Evolutionary conservation across 2,888 invertebrate genomes (phyloP).

Genomic region (Arge pagana): DNA sequence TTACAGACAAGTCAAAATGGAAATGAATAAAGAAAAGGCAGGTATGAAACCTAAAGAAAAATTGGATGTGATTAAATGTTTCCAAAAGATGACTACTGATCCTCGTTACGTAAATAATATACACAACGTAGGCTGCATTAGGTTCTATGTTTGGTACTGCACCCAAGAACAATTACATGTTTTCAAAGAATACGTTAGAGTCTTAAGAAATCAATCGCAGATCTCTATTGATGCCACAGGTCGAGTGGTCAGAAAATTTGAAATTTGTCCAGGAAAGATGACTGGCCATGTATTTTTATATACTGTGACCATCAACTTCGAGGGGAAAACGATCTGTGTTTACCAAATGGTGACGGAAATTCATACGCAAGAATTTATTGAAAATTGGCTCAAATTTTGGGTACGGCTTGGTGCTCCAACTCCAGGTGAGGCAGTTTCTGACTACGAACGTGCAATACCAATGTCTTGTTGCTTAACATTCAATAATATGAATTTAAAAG

Average conservation of each 20-base stretch:
- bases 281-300: conserved; percentile 28
- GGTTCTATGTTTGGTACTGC: conserved; percentile 26
- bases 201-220: conserved; percentile 10
- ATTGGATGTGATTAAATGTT: conserved; percentile 16
- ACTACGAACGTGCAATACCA: conserved; percentile 21
- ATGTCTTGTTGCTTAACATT: conserved; percentile 17
- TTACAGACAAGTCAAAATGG: conserved; percentile 23
- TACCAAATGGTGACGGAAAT: conserved; percentile 26
- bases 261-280: conserved; percentile 23
- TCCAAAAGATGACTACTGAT: conserved; percentile 19
- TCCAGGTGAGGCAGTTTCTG: conserved; percentile 17
- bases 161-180: conserved; percentile 23
- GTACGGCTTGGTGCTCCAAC: conserved; percentile 12
- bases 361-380: conserved; percentile 21
- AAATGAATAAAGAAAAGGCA: conserved; percentile 18
- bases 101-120: conserved; percentile 16
- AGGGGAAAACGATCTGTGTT: conserved; percentile 13
- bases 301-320: conserved; percentile 22
- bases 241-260: conserved; percentile 23
- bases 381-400: conserved; percentile 17
- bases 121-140: conserved; percentile 20
- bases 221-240: conserved; percentile 27
- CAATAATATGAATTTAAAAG: conserved; percentile 19
- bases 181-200: conserved; percentile 22
- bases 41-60: conserved; percentile 16